Conservation (phyloP, 2,113 vertebrate genomes). For the Conger conger region DNA sequence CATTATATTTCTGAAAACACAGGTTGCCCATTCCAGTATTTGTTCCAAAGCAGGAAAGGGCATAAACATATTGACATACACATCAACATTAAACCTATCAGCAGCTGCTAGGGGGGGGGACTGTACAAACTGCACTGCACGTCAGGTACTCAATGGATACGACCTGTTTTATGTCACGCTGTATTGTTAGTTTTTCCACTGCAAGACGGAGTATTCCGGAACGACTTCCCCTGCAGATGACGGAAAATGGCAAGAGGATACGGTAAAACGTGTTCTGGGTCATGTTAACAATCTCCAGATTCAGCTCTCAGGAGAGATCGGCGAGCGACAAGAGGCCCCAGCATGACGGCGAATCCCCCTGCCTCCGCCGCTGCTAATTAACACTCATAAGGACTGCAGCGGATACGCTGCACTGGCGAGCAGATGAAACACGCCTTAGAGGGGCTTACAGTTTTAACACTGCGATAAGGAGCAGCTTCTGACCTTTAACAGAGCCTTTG, state of each 20-base stretch:
- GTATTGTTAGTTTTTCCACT: not conserved
- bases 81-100: not conserved
- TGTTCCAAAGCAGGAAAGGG: not conserved
- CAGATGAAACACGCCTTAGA: not conserved
- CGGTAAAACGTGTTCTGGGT: not conserved
- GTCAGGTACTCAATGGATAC: not conserved
- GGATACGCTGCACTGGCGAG: not conserved
- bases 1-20: not conserved
- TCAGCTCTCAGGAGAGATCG: not conserved
- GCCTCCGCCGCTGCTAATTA: not conserved
- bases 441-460: not conserved
- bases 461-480: not conserved
- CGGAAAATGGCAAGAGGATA: not conserved
- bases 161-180: not conserved
- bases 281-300: not conserved
- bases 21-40: no score
- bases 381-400: not conserved
- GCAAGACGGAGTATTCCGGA: not conserved
- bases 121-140: not conserved
- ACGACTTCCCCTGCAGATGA: not conserved
- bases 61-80: not conserved
- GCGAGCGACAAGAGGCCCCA: slow-evolving; percentile 1
- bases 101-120: not conserved
- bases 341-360: not conserved
- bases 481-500: not conserved